phyloP scores from a whole-genome alignment of 2,113 vertebrate genomes.

The Narcine bancroftii region DNA sequence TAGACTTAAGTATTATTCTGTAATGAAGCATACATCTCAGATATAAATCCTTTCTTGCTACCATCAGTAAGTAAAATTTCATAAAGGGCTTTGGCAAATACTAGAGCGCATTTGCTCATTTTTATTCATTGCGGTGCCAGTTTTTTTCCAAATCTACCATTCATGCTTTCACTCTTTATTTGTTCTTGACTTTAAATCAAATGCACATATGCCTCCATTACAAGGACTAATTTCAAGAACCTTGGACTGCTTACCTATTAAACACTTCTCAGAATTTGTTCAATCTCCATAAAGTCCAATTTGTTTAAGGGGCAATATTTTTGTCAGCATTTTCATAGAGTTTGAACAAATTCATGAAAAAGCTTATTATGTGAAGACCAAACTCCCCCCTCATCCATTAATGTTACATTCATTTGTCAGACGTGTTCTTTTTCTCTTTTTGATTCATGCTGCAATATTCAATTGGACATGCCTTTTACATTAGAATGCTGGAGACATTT shows the following conservation, averaged over 20 bases:
- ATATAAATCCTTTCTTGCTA: too few species aligned
- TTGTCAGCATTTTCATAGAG: neutral
- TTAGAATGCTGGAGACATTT: neutral
- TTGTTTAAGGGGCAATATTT: neutral
- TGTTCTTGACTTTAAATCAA: neutral
- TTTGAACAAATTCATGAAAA: neutral
- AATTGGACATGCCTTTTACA: neutral
- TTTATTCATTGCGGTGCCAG: neutral
- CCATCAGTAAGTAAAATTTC: too few species aligned
- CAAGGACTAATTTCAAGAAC: neutral
- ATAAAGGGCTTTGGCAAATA: too few species aligned
- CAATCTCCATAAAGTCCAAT: neutral
- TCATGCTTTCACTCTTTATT: neutral
- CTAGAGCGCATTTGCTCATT: too few species aligned
- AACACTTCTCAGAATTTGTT: neutral
- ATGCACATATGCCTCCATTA: neutral
- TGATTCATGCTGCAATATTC: neutral
- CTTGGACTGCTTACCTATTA: neutral
- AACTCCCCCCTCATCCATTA: neutral
- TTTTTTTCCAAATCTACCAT: neutral
- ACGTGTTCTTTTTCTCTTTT: too few species aligned
- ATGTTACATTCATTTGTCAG: too few species aligned
- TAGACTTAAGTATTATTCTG: too few species aligned
- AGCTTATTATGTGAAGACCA: neutral
- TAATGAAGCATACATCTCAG: too few species aligned